A percentile compares a stretch with the other conserved stretches of the same genome.
Evolutionary conservation across 2,888 invertebrate genomes (phyloP).

Genomic region (Microplitis deprimator): DNA sequence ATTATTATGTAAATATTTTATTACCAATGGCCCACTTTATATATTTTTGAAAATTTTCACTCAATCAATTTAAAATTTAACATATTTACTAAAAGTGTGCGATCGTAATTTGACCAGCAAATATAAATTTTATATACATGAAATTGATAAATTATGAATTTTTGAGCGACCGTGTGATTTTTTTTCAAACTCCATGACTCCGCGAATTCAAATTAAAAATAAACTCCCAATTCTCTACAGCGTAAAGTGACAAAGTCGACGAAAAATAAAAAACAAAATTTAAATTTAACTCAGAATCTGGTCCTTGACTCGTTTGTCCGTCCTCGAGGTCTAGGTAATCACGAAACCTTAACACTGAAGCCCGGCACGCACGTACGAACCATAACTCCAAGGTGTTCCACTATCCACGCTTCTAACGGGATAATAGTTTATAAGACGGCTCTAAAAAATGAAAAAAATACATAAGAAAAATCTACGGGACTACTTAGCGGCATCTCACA

Average conservation of each 20-base stretch:
- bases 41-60: background rate
- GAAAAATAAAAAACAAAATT: background rate
- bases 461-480: conserved; percentile 21
- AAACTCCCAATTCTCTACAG: no score
- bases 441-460: background rate
- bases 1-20: background rate
- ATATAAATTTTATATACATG: no score
- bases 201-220: no score
- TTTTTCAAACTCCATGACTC: no score
- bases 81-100: no score
- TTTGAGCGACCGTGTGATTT: no score
- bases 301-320: conserved; percentile 18
- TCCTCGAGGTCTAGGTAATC: conserved; percentile 25
- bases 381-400: conserved; percentile 44
- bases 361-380: conserved; percentile 42
- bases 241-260: no score
- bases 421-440: conserved; percentile 44
- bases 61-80: background rate
- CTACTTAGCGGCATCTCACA: background rate
- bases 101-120: no score
- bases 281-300: background rate
- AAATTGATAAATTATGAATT: no score
- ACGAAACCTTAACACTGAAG: conserved; percentile 17
- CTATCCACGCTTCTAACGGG: conserved; percentile 38
- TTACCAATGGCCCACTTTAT: background rate